Evolutionary conservation across 2,797 vertebrate genomes (phyloP), one percentile per base, ranked within the genome.

Genomic region (Danionella dracula): DNA sequence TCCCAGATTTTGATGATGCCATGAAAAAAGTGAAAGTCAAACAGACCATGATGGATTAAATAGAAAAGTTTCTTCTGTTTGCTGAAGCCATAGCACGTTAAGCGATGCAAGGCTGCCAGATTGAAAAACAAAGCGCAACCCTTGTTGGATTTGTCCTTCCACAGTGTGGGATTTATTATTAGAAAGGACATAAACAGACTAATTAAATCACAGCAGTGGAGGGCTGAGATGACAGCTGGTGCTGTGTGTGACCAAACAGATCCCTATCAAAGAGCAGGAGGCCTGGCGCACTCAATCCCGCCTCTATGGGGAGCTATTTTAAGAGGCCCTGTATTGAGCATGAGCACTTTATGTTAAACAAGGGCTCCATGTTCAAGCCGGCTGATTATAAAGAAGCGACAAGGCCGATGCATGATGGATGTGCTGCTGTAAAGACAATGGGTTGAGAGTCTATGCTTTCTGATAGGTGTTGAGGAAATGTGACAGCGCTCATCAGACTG

Each of bases 121-220:
- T 81, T 70, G 72, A 64, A 66, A 70, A 59, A 79, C 17, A 73
- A 91, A 84, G 83, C 79, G 86, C 66, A 76, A 89, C 89, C 90
- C 90, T 68, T 86, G 91, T 91, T 87, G 90, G 90, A 94, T 90
- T 92, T 95, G 94, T 93, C 95, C 94, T 95, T 98, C 94, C 92
- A 92, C 91, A 91, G 93, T 92, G 92, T 93, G 90, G 90, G 93
- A 92, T 95, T 96, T 99, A 99, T 99, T 99, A 99, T 98, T 98
- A 98, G 96, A 98, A 97, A 95, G 94, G 96, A 97, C 95, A 95
- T 97, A 97, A 98, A 97, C 96, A 97, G 93, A 95, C 95, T 98
- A 98, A 98, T 99, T 97, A 98, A 99, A 98, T 98, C 93, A 93
- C 94, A 95, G 96, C 94, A 93, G 94, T 96, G 90, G 91, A 76